A percentile compares a stretch with the other conserved stretches of the same genome.
These are phyloP conservation scores for Thymelicus lineola DNA, from an alignment of 2,888 invertebrate genomes.

Conservation along the genomic window DNA sequence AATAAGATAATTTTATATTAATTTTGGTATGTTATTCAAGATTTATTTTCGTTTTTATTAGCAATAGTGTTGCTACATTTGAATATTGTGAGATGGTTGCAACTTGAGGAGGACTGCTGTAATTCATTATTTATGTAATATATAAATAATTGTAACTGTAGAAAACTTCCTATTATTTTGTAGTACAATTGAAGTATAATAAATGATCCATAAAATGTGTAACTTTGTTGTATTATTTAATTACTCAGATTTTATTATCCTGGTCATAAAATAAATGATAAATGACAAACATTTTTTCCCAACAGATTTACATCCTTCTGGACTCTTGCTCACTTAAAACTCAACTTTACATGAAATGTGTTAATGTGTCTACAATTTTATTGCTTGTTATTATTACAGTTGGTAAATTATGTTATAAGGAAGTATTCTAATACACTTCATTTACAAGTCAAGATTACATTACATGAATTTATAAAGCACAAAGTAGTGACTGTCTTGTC, in stretches of 20 bases:
- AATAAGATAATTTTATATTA: conserved; percentile 50
- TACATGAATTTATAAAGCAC: no score
- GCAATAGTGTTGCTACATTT: conserved; percentile 56
- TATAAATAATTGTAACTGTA: conserved; percentile 82
- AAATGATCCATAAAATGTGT: conserved; percentile 77
- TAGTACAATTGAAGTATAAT: conserved; percentile 84
- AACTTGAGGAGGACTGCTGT: conserved; percentile 68
- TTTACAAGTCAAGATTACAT: no score
- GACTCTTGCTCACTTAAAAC: no score
- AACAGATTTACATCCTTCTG: no score
- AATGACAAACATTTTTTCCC: no score
- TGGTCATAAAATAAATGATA: no score
- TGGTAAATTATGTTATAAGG: no score
- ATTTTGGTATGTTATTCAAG: conserved; percentile 49
- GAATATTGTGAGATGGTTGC: conserved; percentile 58
- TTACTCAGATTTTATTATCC: not conserved
- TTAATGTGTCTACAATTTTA: no score
- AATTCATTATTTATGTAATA: conserved; percentile 82
- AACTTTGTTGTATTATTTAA: conserved; percentile 39
- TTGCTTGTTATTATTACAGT: no score
- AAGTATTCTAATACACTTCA: no score
- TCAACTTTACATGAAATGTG: no score
- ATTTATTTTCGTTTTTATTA: conserved; percentile 52
- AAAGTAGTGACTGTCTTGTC: no score
- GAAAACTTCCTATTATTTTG: conserved; percentile 85